Base-by-base conservation (phyloP, 2,113 vertebrate genomes). In the Larimichthys crocea region DNA sequence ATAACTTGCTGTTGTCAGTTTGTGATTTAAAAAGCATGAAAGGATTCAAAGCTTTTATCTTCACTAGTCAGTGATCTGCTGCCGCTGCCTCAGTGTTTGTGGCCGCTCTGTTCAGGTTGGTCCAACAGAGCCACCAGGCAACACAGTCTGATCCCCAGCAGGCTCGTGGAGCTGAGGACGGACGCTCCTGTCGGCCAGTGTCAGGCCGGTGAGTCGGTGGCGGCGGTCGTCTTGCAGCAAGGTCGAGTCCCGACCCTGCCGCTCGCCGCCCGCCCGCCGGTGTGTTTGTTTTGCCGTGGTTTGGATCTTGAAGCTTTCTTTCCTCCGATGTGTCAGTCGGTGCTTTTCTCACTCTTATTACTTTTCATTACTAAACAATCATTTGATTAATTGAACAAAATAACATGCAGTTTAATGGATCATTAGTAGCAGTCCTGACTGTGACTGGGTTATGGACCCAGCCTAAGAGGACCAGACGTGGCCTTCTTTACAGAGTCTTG, bases 121-220 rank as follows among this genome's bases (percentile, higher is more conserved):
- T 95, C 86, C 88, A 93, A 59, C 90, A 90, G 96, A 90, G 80
- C 89, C 95, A 96, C 86, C 91, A 97, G 97, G 90, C 96, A 93
- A 3, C 94, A 92, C 74, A 93, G 93, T 93, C 95, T 97, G 96
- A 96, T 97, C 92, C 95, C 94, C 89, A 90, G 94, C 93, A 92
- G 96, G 92, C 96, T 92, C 90, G 92, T 92, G 79, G 96, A 96
- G 85, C 93, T 95, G 93, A 96, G 84, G 94, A 83, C 95, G 75
- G 93, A 94, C 83, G 86, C 94, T 59, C 93, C 92, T n/a, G 90
- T 93, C 62, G 92, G 95, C 65, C 92, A 93, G 19, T 2, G 91
- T 88, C 84, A 40, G 8, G 8, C 86, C 52, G 97, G 96, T 98
- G 96, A 97, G 97, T 98, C 3, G 6, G 46, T 1, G 46, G 46